These are phyloP conservation scores for Orycteropus afer DNA, from an alignment of 2,113 vertebrate species.

Conservation along the genomic window DNA sequence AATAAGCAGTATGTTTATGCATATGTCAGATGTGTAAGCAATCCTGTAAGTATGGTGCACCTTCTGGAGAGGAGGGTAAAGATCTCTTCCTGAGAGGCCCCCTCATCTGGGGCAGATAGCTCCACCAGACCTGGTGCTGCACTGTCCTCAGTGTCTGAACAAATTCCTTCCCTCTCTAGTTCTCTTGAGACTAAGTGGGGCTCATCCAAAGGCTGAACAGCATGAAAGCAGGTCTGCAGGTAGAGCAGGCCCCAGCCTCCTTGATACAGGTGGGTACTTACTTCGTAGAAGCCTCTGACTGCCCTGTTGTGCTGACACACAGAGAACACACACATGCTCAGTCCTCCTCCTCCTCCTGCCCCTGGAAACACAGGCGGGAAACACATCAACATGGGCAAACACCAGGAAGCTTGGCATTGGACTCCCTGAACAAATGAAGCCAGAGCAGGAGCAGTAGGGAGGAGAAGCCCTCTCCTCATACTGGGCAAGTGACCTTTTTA, in stretches of 20 bases:
- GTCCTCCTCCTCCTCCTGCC: no score
- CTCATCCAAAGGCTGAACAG: background rate
- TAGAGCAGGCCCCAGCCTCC: background rate
- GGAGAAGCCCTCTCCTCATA: background rate
- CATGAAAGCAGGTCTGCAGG: no score
- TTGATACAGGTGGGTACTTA: no score
- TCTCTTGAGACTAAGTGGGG: background rate
- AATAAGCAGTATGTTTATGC: background rate
- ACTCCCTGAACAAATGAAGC: background rate
- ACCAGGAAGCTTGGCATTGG: background rate
- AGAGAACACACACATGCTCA: fast-evolving
- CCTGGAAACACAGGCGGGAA: fast-evolving
- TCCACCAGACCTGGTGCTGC: background rate
- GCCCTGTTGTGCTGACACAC: fast-evolving
- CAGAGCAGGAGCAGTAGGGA: no score
- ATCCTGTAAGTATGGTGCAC: background rate
- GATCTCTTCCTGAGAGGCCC: background rate
- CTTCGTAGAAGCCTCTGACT: background rate
- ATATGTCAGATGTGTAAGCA: fast-evolving
- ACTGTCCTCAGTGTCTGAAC: fast-evolving
- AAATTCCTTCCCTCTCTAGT: background rate
- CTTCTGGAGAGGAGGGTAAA: background rate
- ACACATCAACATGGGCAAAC: background rate
- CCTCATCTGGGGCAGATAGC: no score
- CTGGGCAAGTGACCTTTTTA: background rate